Evolutionary conservation across 2,113 vertebrate species (phyloP).

Genomic region (Willisornis vidua): DNA sequence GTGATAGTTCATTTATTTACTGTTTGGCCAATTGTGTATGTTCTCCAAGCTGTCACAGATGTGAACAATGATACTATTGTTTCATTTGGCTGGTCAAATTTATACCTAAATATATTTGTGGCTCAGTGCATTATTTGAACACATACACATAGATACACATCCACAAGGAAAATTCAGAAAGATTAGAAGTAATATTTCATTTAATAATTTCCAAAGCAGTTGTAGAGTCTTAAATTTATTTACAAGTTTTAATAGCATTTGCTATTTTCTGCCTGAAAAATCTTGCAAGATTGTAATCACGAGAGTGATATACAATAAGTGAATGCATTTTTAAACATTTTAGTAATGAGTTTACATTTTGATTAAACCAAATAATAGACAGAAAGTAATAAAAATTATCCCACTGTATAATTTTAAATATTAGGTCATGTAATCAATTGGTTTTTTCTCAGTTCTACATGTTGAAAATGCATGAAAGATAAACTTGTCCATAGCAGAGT

Average conservation of each 20-base stretch:
- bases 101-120: not conserved
- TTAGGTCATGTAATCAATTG: not conserved
- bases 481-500: not conserved
- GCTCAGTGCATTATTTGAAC: not conserved
- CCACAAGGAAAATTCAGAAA: not conserved
- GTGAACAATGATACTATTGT: rapidly evolving
- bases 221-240: not conserved
- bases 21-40: not conserved
- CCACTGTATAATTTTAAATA: not conserved
- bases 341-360: not conserved
- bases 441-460: not conserved
- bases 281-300: not conserved
- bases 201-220: not conserved
- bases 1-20: not conserved
- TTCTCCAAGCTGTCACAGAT: not conserved
- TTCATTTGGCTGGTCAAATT: not conserved
- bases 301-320: not conserved
- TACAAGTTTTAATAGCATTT: not conserved
- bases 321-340: not conserved
- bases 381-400: not conserved
- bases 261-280: not conserved
- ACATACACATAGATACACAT: not conserved
- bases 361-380: not conserved
- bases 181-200: not conserved
- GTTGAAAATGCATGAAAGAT: not conserved